Evolutionary conservation across 1,140 invertebrate species (phyloP).

Genomic region (Drosophila trapezifrons): DNA sequence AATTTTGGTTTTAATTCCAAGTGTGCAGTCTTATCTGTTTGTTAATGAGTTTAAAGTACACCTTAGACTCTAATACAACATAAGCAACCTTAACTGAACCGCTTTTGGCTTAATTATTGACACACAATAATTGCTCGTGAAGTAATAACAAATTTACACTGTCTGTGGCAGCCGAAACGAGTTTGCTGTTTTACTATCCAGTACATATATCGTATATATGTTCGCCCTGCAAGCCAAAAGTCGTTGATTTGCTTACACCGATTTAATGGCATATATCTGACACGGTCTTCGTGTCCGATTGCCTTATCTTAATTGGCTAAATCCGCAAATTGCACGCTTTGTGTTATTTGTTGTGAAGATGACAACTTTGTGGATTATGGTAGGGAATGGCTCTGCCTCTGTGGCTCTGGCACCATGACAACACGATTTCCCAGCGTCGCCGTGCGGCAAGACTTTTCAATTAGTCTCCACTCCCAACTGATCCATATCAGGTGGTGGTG

Average conservation of each 20-base stretch:
- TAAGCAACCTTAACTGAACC: conserved; percentile 27
- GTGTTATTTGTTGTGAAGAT: conserved; percentile 26
- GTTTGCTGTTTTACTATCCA: conserved; percentile 16
- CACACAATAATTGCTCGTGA: conserved; percentile 18
- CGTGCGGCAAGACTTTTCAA: conserved; percentile 61
- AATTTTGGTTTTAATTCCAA: too few relatives aligned
- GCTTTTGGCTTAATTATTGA: conserved; percentile 41
- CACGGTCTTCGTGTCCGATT: conserved; percentile 17
- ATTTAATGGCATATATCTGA: conserved; percentile 21
- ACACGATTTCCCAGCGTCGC: conserved; percentile 33
- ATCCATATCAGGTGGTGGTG: conserved; percentile 71
- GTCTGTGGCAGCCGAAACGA: conserved; percentile 31
- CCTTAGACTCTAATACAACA: conserved; percentile 4
- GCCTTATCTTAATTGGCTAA: conserved; percentile 40
- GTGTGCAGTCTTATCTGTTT: background rate
- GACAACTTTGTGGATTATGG: conserved; percentile 27
- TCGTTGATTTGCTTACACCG: conserved; percentile 19
- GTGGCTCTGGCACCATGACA: conserved; percentile 20
- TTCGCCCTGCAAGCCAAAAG: conserved; percentile 1
- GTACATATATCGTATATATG: conserved; percentile 1
- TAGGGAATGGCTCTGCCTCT: conserved; percentile 9
- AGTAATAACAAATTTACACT: conserved; percentile 42
- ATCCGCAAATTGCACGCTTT: conserved; percentile 37
- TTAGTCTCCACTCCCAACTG: conserved; percentile 69
- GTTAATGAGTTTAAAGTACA: conserved; percentile 3